Conservation (phyloP, 2,888 invertebrate species). For the Choreutis nemorana region DNA sequence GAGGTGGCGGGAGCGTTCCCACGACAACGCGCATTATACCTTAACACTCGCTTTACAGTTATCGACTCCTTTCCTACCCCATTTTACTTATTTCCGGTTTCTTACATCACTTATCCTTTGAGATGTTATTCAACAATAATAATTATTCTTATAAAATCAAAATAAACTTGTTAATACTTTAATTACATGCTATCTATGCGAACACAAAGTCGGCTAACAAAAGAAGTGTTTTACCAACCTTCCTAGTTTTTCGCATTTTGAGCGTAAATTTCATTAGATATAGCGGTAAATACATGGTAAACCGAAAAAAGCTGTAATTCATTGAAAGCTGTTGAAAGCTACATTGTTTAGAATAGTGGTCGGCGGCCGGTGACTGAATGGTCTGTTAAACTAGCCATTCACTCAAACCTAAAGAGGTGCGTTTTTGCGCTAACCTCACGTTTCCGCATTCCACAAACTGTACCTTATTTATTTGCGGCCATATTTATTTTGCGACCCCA, state of each 20-base stretch:
- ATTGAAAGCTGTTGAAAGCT: constrained; percentile 32
- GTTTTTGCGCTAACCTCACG: constrained; percentile 37
- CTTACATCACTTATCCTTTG: no score
- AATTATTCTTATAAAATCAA: no score
- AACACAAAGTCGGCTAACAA: no score
- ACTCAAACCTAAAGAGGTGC: constrained; percentile 38
- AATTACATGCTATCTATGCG: no score
- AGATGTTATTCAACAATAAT: no score
- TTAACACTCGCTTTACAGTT: constrained; percentile 35
- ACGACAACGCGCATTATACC: constrained; percentile 28
- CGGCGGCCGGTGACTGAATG: constrained; percentile 37
- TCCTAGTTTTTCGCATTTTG: constrained; percentile 1
- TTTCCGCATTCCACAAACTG: constrained; percentile 48
- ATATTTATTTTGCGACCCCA: no score
- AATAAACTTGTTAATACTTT: no score
- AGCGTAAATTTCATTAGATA: constrained; percentile 6
- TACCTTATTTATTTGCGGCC: no score
- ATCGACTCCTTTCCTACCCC: constrained; percentile 24
- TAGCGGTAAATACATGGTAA: neutral
- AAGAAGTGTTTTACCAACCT: no score
- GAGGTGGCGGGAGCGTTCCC: constrained; percentile 33
- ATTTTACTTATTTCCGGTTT: constrained; percentile 2
- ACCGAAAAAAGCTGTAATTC: constrained; percentile 20
- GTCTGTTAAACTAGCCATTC: constrained; percentile 49
- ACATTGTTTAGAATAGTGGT: constrained; percentile 41